phyloP scores from a whole-genome alignment of 2,888 invertebrate genomes.

The Notocelia uddmanniana region DNA sequence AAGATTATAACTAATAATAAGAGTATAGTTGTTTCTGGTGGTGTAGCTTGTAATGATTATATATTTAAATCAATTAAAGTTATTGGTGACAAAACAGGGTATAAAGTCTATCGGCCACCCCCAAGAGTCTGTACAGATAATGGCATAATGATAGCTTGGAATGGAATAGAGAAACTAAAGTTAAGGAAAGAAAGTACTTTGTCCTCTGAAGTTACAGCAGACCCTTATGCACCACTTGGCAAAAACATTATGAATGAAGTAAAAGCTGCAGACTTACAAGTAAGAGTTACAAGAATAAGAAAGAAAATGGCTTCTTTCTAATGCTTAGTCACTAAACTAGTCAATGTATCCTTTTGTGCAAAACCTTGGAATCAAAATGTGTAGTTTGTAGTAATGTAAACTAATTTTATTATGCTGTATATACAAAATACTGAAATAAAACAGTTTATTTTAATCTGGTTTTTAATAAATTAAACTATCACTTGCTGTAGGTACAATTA shows the following conservation, averaged over 20 bases:
- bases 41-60: conserved; percentile 97
- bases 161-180: conserved; percentile 93
- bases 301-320: conserved; percentile 46
- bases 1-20: conserved; percentile 85
- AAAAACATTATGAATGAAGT: conserved; percentile 86
- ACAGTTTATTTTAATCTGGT: conserved; percentile 28
- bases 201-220: conserved; percentile 85
- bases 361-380: neutral
- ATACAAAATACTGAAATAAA: conserved; percentile 24
- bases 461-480: conserved; percentile 58
- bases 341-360: neutral
- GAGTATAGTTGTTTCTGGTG: conserved; percentile 95
- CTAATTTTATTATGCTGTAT: neutral
- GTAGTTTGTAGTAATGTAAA: neutral
- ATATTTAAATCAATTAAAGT: conserved; percentile 89
- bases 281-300: conserved; percentile 71
- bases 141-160: conserved; percentile 99
- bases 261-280: conserved; percentile 78
- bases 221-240: conserved; percentile 88
- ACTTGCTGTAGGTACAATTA: conserved; percentile 59
- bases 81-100: conserved; percentile 88
- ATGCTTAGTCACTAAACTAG: neutral
- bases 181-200: conserved; percentile 66
- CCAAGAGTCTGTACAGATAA: conserved; percentile 97
- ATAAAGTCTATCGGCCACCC: conserved; percentile 91